Evolutionary conservation across 2,113 vertebrate species (phyloP).

Genomic region (Gallinago media): DNA sequence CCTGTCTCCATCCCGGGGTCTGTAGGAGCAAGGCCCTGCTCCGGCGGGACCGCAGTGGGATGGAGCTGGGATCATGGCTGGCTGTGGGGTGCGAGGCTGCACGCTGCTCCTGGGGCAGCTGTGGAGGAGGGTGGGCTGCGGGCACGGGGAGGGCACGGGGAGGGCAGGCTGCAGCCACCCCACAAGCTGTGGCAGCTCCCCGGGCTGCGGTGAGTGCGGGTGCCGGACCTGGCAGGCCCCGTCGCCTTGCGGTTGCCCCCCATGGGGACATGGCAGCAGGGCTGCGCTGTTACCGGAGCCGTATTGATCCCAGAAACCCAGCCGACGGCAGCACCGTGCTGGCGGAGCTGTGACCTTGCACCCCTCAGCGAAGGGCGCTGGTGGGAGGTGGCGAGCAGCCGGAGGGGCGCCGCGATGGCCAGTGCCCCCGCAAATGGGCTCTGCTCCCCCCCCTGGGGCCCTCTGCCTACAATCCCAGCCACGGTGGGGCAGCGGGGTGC

Average conservation of each 20-base stretch:
- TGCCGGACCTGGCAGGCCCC: not conserved
- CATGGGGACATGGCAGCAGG: not conserved
- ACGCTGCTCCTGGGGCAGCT: not conserved
- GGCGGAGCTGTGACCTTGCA: constrained; percentile 53
- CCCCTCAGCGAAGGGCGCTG: constrained; percentile 22
- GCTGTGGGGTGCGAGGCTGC: not conserved
- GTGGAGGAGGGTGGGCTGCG: rapidly evolving
- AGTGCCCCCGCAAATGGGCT: not conserved
- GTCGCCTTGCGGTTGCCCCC: not conserved
- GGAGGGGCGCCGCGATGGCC: not conserved
- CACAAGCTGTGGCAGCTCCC: rapidly evolving
- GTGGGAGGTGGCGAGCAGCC: not conserved
- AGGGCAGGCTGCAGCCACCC: not conserved
- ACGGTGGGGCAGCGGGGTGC: not conserved
- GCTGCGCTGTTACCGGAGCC: constrained; percentile 10
- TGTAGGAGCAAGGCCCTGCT: not conserved
- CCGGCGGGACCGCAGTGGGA: not conserved
- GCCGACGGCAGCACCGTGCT: not conserved
- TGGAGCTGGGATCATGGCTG: rapidly evolving
- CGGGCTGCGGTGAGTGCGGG: rapidly evolving
- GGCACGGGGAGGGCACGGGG: rapidly evolving
- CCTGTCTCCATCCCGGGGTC: not conserved
- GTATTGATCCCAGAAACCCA: constrained; percentile 51
- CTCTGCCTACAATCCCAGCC: not conserved
- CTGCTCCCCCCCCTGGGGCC: not conserved